A percentile compares a stretch with the other conserved stretches of the same genome.
Evolutionary conservation across 1,140 invertebrate genomes (phyloP).

Genomic region (Andrena cerasifolii): DNA sequence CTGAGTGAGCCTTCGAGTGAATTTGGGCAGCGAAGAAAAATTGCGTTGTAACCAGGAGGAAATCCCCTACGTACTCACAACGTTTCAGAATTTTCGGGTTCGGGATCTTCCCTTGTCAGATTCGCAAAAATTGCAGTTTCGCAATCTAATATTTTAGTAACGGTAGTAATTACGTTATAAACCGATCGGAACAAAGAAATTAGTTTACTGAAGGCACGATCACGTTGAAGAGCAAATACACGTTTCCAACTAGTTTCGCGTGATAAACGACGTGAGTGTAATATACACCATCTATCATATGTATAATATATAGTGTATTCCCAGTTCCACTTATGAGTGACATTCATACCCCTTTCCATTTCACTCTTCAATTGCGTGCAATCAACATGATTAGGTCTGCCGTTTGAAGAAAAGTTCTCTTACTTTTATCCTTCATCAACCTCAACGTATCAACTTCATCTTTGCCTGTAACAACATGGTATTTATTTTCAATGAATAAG

Average conservation of each 20-base stretch:
- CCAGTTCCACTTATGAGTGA: not conserved
- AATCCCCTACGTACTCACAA: too few species aligned
- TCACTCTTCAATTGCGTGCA: not conserved
- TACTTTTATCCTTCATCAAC: not conserved
- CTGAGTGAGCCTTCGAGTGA: too few species aligned
- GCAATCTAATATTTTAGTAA: not conserved
- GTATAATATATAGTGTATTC: too few species aligned
- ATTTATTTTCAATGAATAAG: not conserved
- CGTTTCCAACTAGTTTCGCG: not conserved
- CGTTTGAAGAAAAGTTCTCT: not conserved
- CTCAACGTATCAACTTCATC: too few species aligned
- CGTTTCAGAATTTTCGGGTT: too few species aligned
- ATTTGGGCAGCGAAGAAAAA: too few species aligned
- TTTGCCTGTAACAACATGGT: too few species aligned
- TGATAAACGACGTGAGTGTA: not conserved
- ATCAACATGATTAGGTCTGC: not conserved
- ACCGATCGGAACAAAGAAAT: not conserved
- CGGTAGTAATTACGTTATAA: not conserved
- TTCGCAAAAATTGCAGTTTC: too few species aligned
- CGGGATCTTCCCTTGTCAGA: too few species aligned
- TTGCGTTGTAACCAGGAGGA: too few species aligned
- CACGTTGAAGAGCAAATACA: not conserved
- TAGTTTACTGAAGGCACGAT: not conserved
- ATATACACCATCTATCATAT: not conserved
- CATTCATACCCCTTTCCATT: not conserved